Base-by-base conservation (phyloP, 2,113 vertebrate species). In the Tetrax tetrax region DNA sequence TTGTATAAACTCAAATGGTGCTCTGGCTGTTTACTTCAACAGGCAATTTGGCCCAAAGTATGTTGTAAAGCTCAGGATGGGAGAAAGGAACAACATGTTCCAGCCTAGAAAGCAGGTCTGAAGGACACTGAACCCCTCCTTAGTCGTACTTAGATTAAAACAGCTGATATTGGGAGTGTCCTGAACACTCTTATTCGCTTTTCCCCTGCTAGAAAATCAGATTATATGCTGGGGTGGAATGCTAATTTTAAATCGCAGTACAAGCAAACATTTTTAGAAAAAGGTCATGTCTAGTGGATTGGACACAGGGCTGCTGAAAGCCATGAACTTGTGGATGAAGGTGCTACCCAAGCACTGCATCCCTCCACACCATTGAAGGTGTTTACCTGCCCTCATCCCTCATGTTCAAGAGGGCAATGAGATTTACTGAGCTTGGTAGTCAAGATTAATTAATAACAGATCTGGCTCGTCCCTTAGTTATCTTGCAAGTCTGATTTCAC, bases 51-150 rank as follows among this genome's bases (percentile, higher is more conserved):
- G 83, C 86, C 80, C 53, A 25, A 76, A 84, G 12, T 29, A 24
- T 16, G 12, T 27, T 72, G 37, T 35, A 89, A 92, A 95, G 54
- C 15, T 91, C 93, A 95, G 94, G 92, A 82, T 72, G 53, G 69
- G 89, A 89, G 57, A 91, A 92, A 90, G 83, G 96, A 97, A 96
- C 95, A 90, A 74, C 61, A 82, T 82, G 94, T 96, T 96, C 96
- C 90, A 95, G 83, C 47, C 86, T 72, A 83, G 80, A 95, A 91
- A 91, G 81, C 92, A 95, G 83, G 83, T 90, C 83, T 76, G 83
- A 96, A 79, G 89, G 87, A 95, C 69, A 93, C 28, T 0, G 0
- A 83, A 94, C 94, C 89, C 85, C 92, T 96, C 96, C 96, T 97
- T 94, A 89, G 31, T 69, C 3, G 4, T 79, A 91, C 69, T 95